phyloP scores from a whole-genome alignment of 2,797 vertebrate genomes.

The Epinephelus awoara region DNA sequence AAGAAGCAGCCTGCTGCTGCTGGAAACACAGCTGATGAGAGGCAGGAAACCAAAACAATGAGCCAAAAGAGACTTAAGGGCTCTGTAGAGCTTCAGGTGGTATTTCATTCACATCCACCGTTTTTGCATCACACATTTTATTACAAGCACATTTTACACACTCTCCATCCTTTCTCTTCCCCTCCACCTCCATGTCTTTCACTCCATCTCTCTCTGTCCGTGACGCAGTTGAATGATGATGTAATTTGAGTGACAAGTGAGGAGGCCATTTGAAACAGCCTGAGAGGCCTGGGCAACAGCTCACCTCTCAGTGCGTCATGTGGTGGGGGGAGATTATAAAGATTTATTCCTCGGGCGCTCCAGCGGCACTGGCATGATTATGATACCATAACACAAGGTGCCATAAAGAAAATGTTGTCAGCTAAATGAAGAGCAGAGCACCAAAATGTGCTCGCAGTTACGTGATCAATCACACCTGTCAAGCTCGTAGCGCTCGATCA shows the following conservation, averaged over 20 bases:
- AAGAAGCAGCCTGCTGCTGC: neutral
- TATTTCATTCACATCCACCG: neutral
- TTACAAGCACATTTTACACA: neutral
- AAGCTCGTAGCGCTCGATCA: slow-evolving; percentile 54
- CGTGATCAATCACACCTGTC: slow-evolving; percentile 80
- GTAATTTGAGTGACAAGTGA: slow-evolving; percentile 56
- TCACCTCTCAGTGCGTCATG: slow-evolving; percentile 37
- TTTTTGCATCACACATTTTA: neutral
- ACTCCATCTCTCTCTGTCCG: neutral
- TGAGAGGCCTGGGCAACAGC: slow-evolving; percentile 14
- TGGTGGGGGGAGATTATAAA: slow-evolving; percentile 47
- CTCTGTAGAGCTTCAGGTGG: neutral
- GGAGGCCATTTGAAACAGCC: slow-evolving; percentile 48
- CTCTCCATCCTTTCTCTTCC: neutral
- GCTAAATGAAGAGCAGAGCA: slow-evolving; percentile 77
- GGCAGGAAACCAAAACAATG: neutral
- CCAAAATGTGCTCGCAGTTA: slow-evolving; percentile 64
- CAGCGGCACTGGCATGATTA: slow-evolving; percentile 67
- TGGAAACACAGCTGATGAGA: neutral
- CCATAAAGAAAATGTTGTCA: slow-evolving; percentile 82
- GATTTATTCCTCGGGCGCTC: slow-evolving; percentile 71
- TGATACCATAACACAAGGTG: slow-evolving; percentile 81
- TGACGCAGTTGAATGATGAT: slow-evolving; percentile 43
- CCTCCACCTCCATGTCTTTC: neutral
- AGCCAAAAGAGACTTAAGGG: neutral